Conservation (phyloP, 1,140 invertebrate genomes). For the Monomorium pharaonis region DNA sequence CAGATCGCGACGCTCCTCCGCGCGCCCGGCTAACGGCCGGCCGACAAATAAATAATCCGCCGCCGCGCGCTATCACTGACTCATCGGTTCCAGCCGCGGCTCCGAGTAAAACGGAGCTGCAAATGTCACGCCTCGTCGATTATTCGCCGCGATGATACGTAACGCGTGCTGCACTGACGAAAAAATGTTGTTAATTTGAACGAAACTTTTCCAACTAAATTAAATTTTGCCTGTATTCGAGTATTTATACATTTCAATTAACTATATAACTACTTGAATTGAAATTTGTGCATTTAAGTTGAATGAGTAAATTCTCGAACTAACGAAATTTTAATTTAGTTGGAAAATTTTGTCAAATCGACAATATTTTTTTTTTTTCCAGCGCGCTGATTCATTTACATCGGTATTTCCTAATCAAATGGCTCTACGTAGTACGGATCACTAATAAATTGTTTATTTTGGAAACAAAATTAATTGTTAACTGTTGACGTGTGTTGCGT, state of each 20-base stretch:
- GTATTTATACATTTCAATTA: no score
- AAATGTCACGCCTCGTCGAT: neutral
- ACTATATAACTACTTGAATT: no score
- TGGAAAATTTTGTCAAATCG: no score
- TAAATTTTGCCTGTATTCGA: no score
- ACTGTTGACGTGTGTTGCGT: neutral
- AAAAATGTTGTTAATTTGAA: no score
- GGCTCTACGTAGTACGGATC: neutral
- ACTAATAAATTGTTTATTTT: neutral
- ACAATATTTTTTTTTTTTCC: no score
- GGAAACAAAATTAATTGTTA: neutral
- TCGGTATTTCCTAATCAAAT: neutral
- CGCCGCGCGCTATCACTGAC: neutral
- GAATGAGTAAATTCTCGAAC: no score
- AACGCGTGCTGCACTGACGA: neutral
- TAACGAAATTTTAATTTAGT: no score
- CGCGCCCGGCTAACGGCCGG: constrained; percentile 22
- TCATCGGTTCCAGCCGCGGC: neutral
- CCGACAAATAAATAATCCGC: constrained; percentile 34
- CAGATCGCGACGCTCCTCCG: constrained; percentile 39
- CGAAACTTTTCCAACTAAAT: no score
- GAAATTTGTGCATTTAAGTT: no score
- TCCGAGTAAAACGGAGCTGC: neutral
- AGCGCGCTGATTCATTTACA: neutral
- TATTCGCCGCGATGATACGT: neutral